Base-by-base conservation (phyloP, 2,797 vertebrate genomes). In the Ammospiza maritima region DNA sequence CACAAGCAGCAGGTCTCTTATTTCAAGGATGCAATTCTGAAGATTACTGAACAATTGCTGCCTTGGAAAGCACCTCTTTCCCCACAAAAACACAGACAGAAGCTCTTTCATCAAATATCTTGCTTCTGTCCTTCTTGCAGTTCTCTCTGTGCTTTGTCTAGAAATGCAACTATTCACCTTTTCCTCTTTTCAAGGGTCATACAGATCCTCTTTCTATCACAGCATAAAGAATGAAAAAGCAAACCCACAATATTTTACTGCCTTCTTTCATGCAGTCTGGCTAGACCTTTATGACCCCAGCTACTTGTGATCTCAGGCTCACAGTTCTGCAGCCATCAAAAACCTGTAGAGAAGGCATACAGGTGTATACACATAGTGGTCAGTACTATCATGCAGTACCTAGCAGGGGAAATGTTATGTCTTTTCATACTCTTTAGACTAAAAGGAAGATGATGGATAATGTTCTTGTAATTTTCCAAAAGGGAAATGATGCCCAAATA, bases 141-240 rank as follows among this genome's bases (percentile, higher is more conserved):
- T 45, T 72, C 51, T 89, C 74, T 45, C 47, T 86, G 51, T 36
- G 19, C 34, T 85, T 90, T 54, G 58, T 65, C 66, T 71, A 69
- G 47, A 88, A 95, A 91, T 6, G 19, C 25, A 79, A 23, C 56
- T 70, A 51, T 50, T 83, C 62, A 72, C 47, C 70, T 78, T 66
- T 72, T 75, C 40, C 44, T 86, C 54, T 89, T 91, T 74, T 58
- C 65, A 71, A 70, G 45, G 47, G 51, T 93, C 73, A 62, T 36
- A 48, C 17, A 30, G 32, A 64, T 11, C 20, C 26, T 84, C 38
- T 66, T 64, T 78, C 51, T 58, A 45, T 48, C 36, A 42, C 54
- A 88, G 26, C 47, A 76, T 42, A 79, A 91, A 89, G 57, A 91
- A 90, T 27, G 54, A 38, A 94, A 92, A 93, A 94, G 38, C 25